Percentiles rank a stretch among this genome's conserved stretches.
phyloP scores from a whole-genome alignment of 2,888 invertebrate genomes.

The Gisinianus flammeolus region DNA sequence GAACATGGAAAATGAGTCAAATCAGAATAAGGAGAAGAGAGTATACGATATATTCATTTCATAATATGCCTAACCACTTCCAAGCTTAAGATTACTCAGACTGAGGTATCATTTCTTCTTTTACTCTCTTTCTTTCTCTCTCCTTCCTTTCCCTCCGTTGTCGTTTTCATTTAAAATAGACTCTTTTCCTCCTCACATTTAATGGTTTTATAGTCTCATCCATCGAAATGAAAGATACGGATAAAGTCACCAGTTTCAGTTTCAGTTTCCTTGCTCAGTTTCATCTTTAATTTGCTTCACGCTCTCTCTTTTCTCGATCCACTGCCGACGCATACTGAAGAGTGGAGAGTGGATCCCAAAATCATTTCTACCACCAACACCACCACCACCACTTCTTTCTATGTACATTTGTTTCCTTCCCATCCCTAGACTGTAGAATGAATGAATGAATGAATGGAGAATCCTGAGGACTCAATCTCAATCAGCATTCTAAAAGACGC shows the following conservation, averaged over 20 bases:
- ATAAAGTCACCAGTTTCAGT: slow-evolving; percentile 43
- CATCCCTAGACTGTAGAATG: no score
- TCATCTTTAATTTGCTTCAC: not conserved
- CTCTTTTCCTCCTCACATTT: slow-evolving; percentile 5
- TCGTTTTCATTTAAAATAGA: not conserved
- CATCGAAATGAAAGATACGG: slow-evolving; percentile 40
- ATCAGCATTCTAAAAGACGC: no score
- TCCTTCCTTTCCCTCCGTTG: slow-evolving; percentile 23
- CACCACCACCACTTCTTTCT: not conserved
- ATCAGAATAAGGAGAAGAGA: not conserved
- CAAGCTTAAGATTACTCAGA: slow-evolving; percentile 14
- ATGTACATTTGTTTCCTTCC: not conserved
- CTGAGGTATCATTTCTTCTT: slow-evolving; percentile 7
- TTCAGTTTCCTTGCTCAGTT: slow-evolving; percentile 31
- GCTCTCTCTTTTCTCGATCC: not conserved
- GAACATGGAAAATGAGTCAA: not conserved
- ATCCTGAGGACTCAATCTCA: no score
- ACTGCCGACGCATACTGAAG: no score
- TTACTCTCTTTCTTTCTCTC: not conserved
- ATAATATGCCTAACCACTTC: not conserved
- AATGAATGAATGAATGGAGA: no score
- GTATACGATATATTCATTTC: not conserved
- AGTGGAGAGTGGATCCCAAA: no score
- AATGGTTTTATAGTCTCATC: slow-evolving; percentile 46
- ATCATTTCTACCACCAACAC: not conserved